phyloP scores from a whole-genome alignment of 2,888 invertebrate genomes.

The Liodrosophila aerea region DNA sequence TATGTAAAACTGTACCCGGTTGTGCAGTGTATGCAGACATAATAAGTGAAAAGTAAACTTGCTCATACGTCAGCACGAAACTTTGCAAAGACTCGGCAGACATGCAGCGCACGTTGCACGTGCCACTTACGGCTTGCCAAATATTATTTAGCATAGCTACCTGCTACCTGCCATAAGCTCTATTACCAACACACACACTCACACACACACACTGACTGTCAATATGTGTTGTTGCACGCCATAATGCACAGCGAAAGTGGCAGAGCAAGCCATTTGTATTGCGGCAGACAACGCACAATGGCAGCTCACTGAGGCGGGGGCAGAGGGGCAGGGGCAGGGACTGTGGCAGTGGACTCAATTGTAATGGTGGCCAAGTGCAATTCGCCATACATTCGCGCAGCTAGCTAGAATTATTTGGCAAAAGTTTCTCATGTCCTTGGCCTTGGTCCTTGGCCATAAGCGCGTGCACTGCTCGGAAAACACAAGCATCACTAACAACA shows the following conservation, averaged over 20 bases:
- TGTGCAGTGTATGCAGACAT: conserved; percentile 23
- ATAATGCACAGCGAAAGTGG: conserved; percentile 58
- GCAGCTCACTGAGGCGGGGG: not conserved
- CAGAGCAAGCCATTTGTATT: conserved; percentile 35
- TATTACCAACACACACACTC: conserved; percentile 5
- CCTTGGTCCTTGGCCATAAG: conserved; percentile 50
- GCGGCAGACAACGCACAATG: conserved; percentile 34
- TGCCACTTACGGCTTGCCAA: conserved; percentile 56
- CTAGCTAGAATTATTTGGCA: conserved; percentile 46
- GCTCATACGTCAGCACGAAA: conserved; percentile 52
- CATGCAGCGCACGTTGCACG: conserved; percentile 37
- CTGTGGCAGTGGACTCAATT: conserved; percentile 30
- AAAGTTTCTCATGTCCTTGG: conserved; percentile 64
- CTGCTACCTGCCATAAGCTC: too few species aligned
- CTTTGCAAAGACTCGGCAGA: conserved; percentile 27
- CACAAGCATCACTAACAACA: conserved; percentile 9
- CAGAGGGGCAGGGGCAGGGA: conserved; percentile 3
- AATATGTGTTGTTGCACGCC: conserved; percentile 35
- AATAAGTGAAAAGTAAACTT: conserved; percentile 43
- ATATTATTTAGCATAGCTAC: conserved; percentile 44
- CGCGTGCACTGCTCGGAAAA: conserved; percentile 17
- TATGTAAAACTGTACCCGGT: conserved; percentile 43
- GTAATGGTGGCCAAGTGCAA: conserved; percentile 21
- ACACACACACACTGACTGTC: conserved; percentile 5
- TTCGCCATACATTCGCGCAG: not conserved